Percentiles rank a stretch among this genome's conserved stretches.
phyloP scores from a whole-genome alignment of 1,140 invertebrate species.

The Leptoteleia sp. region DNA sequence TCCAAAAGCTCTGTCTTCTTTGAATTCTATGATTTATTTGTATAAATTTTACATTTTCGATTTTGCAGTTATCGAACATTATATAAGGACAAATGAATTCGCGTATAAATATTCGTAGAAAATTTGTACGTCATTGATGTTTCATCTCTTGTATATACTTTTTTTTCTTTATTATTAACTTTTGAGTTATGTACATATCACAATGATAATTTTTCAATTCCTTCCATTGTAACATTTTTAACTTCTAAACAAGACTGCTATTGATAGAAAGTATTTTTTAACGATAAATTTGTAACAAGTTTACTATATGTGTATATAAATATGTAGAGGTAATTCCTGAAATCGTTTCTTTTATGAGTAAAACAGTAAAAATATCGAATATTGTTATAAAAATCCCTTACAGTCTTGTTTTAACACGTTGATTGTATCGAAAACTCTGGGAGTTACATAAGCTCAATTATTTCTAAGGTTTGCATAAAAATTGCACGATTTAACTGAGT shows the following conservation, averaged over 20 bases:
- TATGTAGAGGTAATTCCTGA: too few species aligned
- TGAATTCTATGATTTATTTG: not conserved
- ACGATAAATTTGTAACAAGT: too few species aligned
- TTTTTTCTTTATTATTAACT: constrained; percentile 25
- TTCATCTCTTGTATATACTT: too few species aligned
- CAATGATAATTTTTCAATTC: constrained; percentile 55
- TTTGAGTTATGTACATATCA: constrained; percentile 66
- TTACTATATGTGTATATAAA: too few species aligned
- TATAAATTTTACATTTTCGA: constrained; percentile 7
- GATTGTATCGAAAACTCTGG: constrained; percentile 12
- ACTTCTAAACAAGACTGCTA: constrained; percentile 26
- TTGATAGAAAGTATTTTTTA: too few species aligned
- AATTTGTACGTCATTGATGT: constrained; percentile 54
- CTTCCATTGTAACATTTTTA: constrained; percentile 24
- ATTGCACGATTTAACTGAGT: constrained; percentile 59
- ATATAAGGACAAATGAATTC: constrained; percentile 18
- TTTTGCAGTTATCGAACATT: constrained; percentile 32
- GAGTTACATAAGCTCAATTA: constrained; percentile 38
- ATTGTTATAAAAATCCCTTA: constrained; percentile 9
- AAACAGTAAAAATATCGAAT: not conserved
- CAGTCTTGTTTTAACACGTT: constrained; percentile 38
- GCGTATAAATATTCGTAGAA: constrained; percentile 43
- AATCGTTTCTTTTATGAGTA: too few species aligned
- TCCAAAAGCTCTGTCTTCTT: not conserved
- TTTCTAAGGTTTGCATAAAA: constrained; percentile 51